Evolutionary conservation across 1,140 invertebrate species (phyloP), one percentile per base, ranked within the genome.

Genomic region (Neodiprion pinetum): DNA sequence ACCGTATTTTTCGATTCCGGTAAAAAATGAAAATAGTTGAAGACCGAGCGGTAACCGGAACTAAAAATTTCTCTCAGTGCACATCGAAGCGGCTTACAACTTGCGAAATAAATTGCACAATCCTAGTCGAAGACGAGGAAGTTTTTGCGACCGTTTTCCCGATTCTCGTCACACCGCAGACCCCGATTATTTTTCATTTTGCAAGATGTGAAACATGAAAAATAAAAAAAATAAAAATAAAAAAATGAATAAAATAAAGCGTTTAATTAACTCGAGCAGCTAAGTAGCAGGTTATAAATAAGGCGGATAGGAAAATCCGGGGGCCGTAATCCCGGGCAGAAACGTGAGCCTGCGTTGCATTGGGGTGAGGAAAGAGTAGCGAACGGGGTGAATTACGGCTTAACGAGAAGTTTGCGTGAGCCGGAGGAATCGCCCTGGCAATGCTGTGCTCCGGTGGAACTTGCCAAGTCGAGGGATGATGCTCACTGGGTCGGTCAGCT

Each of bases 401-500:
- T 88, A 88, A 88, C 86, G 87, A 88, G 86, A 81, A 82, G 84
- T 87, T 87, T 82, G 86, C 87, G 86, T 88, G 86, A 83, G 82
- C 80, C 76, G 77, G 75, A 77, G 28, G 28, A 61, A 61, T 17
- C 53, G 53, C 53, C 28, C 28, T 5, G 28, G 28, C 28, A 5
- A 40, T 40, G 28, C 5, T 40, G 28, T 40, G 28, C 28, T 40
- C 28, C 28, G 17, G 28, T 40, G 28, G 28, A 40, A 40, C 28
- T 40, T 40, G 28, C 28, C 28, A 5, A 40, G 28, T 40, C 28
- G 28, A 40, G 28, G 28, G 28, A 40, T 21, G 50, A 53, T 61
- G 53, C 53, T 61, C 53, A 61, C 53, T 61, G 53, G 53, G 53
- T 61, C 53, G 53, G 28, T 40, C 53, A 14, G 53, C n/a, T 61